Evolutionary conservation across 2,797 vertebrate genomes (phyloP).

Genomic region (Argyrosomus regius): DNA sequence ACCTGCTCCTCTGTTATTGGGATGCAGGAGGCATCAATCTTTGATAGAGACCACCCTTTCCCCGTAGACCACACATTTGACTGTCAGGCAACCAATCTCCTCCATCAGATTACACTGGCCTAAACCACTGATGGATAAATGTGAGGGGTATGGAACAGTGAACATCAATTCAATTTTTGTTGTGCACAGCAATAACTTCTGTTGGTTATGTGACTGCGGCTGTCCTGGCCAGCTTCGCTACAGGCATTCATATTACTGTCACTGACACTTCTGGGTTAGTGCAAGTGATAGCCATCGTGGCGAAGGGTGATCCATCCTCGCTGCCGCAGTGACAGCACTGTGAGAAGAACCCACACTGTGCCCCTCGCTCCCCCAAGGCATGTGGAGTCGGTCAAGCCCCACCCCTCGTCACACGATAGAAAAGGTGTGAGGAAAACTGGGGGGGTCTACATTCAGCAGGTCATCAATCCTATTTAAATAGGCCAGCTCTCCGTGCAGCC

Average conservation of each 20-base stretch:
- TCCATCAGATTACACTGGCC: constrained; percentile 59
- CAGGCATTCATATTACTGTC: constrained; percentile 63
- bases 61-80: constrained; percentile 59
- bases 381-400: constrained; percentile 27
- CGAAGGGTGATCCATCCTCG: constrained; percentile 72
- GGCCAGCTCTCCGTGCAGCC: constrained; percentile 71
- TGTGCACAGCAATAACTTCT: constrained; percentile 70
- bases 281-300: constrained; percentile 74
- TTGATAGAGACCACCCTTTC: constrained; percentile 41
- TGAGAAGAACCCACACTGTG: constrained; percentile 31
- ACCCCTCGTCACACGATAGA: background rate
- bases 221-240: constrained; percentile 55
- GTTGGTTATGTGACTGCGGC: constrained; percentile 55
- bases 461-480: constrained; percentile 87
- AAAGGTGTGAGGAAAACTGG: constrained; percentile 11
- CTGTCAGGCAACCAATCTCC: constrained; percentile 63
- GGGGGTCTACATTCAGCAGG: constrained; percentile 68
- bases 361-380: constrained; percentile 16
- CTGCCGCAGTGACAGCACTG: constrained; percentile 40
- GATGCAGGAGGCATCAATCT: constrained; percentile 72
- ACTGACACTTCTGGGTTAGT: constrained; percentile 84
- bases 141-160: constrained; percentile 61
- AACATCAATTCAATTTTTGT: constrained; percentile 78
- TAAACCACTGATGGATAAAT: constrained; percentile 71
- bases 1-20: constrained; percentile 68